These are phyloP conservation scores for Montipora foliosa DNA, from an alignment of 64 coral and sea anemone genomes.

Conservation along the genomic window DNA sequence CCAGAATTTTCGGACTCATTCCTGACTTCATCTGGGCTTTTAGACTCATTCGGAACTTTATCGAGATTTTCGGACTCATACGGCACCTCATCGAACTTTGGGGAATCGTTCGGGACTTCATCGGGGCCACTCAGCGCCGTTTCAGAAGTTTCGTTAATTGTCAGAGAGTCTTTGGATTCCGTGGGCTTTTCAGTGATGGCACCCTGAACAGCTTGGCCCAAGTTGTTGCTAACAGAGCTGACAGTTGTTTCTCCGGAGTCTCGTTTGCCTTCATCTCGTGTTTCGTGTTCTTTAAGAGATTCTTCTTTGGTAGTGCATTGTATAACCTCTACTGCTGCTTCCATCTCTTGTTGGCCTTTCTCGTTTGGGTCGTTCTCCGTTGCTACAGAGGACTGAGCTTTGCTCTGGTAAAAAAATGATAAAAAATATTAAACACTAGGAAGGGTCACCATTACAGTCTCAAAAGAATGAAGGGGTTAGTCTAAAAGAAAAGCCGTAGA, in stretches of 20 bases:
- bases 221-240: neutral
- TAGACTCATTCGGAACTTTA: too few relatives aligned
- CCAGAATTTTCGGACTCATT: too few relatives aligned
- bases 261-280: neutral
- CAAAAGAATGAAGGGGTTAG: too few relatives aligned
- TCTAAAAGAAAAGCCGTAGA: too few relatives aligned
- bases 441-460: too few relatives aligned
- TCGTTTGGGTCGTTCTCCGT: neutral
- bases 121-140: neutral
- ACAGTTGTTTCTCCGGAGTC: neutral
- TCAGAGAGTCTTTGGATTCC: neutral
- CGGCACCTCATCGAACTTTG: neutral
- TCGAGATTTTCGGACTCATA: too few relatives aligned
- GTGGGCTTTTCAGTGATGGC: neutral
- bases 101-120: neutral
- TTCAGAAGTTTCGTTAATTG: neutral
- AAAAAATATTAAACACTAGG: neutral
- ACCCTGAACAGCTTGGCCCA: neutral
- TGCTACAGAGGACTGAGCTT: neutral
- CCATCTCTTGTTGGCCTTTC: neutral
- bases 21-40: too few relatives aligned
- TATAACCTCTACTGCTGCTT: neutral
- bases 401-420: conserved; percentile 3
- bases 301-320: neutral
- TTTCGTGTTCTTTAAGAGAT: neutral